phyloP scores from a whole-genome alignment of 2,797 vertebrate species.

The Holocentrus rufus region DNA sequence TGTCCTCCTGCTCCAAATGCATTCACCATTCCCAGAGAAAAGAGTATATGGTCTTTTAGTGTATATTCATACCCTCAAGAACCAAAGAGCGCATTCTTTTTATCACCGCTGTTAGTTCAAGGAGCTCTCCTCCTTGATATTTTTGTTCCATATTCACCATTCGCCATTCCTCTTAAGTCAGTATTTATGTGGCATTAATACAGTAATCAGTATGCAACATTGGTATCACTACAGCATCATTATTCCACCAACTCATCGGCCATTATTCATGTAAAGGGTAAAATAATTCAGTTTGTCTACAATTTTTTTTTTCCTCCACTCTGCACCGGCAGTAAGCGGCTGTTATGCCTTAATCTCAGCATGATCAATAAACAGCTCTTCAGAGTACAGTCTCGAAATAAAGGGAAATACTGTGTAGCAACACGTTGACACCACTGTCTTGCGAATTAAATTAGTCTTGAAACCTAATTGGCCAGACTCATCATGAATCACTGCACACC shows the following conservation, averaged over 20 bases:
- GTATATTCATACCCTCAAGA: too few relatives aligned
- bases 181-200: too few relatives aligned
- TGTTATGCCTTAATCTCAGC: constrained; percentile 12
- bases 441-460: too few relatives aligned
- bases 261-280: background rate
- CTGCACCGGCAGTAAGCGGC: background rate
- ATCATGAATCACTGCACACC: too few relatives aligned
- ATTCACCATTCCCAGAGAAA: constrained; percentile 4
- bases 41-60: too few relatives aligned
- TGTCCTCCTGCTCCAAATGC: constrained; percentile 17
- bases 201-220: too few relatives aligned
- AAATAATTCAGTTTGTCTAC: background rate
- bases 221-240: background rate
- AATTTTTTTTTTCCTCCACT: too few relatives aligned
- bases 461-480: too few relatives aligned
- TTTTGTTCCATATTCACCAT: too few relatives aligned
- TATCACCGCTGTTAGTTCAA: too few relatives aligned
- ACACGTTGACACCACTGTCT: background rate
- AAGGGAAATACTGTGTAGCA: background rate
- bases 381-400: background rate
- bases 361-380: constrained; percentile 20
- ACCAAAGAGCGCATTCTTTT: too few relatives aligned
- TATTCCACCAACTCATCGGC: background rate
- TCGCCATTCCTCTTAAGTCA: constrained; percentile 16
- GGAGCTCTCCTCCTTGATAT: too few relatives aligned